Conservation (phyloP, 2,888 invertebrate species). For the Xestobium rufovillosum region DNA sequence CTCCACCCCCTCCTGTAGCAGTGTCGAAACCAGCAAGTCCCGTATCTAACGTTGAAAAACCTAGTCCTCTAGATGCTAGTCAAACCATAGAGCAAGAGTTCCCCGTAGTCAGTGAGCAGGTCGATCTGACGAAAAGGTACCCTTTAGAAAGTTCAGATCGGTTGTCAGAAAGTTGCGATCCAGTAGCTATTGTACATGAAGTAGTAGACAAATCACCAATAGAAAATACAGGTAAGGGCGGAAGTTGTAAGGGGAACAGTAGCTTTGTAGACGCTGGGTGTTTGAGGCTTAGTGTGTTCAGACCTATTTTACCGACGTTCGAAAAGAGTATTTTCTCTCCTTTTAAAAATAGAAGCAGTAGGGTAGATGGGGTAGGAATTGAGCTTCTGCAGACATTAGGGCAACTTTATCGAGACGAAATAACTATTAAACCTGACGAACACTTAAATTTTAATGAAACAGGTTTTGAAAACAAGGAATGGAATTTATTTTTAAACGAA, state of each 20-base stretch:
- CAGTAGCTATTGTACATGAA: background rate
- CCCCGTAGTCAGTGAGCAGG: background rate
- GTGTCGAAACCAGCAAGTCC: conserved; percentile 32
- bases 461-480: no score
- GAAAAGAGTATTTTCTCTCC: no score
- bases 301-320: conserved; percentile 1
- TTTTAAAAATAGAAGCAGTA: background rate
- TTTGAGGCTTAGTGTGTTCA: no score
- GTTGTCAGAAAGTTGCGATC: background rate
- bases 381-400: background rate
- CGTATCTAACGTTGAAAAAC: conserved; percentile 32
- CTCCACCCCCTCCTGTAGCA: conserved; percentile 49
- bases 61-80: conserved; percentile 44
- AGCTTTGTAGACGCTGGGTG: no score
- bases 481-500: no score
- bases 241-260: background rate
- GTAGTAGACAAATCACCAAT: background rate
- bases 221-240: background rate
- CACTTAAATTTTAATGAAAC: no score
- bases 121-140: no score
- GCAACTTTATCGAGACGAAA: background rate
- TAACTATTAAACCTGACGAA: no score
- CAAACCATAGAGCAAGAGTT: conserved; percentile 25
- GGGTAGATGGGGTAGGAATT: background rate
- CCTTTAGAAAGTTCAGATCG: background rate